Evolutionary conservation across 1,140 invertebrate species (phyloP), one percentile per base, ranked within the genome.

Genomic region (Leptopilina boulardi): DNA sequence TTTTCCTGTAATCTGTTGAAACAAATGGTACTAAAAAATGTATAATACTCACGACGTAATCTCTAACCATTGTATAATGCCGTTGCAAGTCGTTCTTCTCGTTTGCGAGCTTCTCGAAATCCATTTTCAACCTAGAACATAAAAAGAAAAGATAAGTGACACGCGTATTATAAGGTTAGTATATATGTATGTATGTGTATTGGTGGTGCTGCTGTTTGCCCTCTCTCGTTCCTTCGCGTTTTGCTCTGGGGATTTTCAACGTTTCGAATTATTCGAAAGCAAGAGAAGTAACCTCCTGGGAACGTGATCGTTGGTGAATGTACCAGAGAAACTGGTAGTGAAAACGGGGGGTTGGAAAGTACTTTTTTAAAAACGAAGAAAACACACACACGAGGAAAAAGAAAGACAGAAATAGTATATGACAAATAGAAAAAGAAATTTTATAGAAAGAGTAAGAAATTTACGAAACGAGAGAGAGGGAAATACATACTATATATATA

Each of bases 31-130:
- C 59, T 66, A 26, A 66, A 66, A 30, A 66, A 66, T 30, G 13
- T 66, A 66, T 66, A 66, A 66, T 66, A 66, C 59, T 66, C 59
- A 66, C 59, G 59, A 66, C 59, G 59, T 66, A 66, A 83, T 87
- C 83, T 85, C 95, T 96, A 92, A 98, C 96, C 97, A 98, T 98
- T 87, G 98, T 97, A 92, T 98, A 98, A 93, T 98, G 97, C 92
- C 97, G 94, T 91, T 98, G 97, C 95, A 98, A 98, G 93, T 98
- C 97, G 90, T 97, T 98, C 94, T 99, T 99, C 93, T 99, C 98
- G 91, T 95, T 96, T 83, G 96, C 96, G 90, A 98, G 92, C 92
- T 99, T 99, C 92, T 99, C 97, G 90, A 94, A 96, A 93, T 96
- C 95, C 89, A 96, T 92, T 92, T 95, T 96, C 91, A 96, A 92